Evolutionary conservation across 2,113 vertebrate genomes (phyloP).

Genomic region (Nibea albiflora): DNA sequence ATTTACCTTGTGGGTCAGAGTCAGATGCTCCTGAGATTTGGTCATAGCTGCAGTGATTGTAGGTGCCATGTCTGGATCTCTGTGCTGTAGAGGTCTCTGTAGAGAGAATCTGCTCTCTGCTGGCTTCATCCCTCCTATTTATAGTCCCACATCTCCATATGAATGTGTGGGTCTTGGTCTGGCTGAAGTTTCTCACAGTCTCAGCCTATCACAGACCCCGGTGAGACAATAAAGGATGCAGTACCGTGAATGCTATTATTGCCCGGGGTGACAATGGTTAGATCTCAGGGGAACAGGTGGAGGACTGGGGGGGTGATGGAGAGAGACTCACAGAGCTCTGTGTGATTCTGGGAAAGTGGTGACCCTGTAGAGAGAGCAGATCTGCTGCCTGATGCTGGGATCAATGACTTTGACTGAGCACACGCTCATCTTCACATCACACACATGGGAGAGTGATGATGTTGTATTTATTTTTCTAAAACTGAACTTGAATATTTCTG

Average conservation of each 20-base stretch:
- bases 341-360: conserved; percentile 83
- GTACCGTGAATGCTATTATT: conserved; percentile 62
- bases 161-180: no score
- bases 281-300: conserved; percentile 80
- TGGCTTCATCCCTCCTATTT: no score
- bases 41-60: no score
- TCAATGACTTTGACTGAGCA: conserved; percentile 68
- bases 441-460: conserved; percentile 1
- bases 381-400: conserved; percentile 65
- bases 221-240: conserved; percentile 24
- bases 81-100: no score
- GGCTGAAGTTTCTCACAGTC: no score
- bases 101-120: no score
- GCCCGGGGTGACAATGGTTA: conserved; percentile 69
- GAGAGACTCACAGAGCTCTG: conserved; percentile 59
- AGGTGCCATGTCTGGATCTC: no score
- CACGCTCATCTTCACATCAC: conserved; percentile 38
- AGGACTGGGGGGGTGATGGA: conserved; percentile 48
- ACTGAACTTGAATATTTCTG: not conserved
- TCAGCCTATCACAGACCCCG: no score
- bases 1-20: no score
- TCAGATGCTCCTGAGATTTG: no score
- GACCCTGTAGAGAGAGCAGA: conserved; percentile 72
- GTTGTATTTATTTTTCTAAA: not conserved
- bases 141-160: no score